Conservation (phyloP, 2,797 vertebrate genomes). For the Cynopterus sphinx region DNA sequence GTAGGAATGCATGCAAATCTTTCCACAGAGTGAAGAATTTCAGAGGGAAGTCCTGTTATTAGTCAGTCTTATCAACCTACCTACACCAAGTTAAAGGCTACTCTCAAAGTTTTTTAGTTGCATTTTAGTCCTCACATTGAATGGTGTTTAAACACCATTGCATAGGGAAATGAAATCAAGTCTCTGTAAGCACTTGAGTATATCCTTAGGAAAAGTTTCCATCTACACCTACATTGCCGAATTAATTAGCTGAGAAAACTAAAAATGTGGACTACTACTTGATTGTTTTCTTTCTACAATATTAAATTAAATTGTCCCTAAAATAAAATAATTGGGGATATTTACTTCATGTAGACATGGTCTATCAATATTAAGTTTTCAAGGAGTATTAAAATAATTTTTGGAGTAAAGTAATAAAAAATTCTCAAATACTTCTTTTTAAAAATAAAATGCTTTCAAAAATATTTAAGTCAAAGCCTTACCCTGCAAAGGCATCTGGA, state of each 20-base stretch:
- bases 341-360: not conserved
- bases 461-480: slow-evolving; percentile 29
- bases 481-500: slow-evolving; percentile 18
- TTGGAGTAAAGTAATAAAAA: slow-evolving; percentile 26
- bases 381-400: slow-evolving; percentile 13
- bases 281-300: slow-evolving; percentile 20
- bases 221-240: not conserved
- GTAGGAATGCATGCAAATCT: not conserved
- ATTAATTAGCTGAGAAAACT: not conserved
- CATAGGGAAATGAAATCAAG: not conserved
- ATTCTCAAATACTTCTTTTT: slow-evolving; percentile 20
- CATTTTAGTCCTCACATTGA: not conserved
- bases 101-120: not conserved
- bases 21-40: not conserved
- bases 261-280: not conserved
- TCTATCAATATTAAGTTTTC: slow-evolving; percentile 29
- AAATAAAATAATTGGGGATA: not conserved
- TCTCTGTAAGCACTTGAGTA: not conserved
- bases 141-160: not conserved
- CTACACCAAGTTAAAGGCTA: not conserved
- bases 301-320: slow-evolving; percentile 23
- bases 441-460: slow-evolving; percentile 36
- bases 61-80: not conserved
- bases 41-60: not conserved
- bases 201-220: not conserved